Evolutionary conservation across 2,888 invertebrate genomes (phyloP).

Genomic region (Lithophane semibrunnea): DNA sequence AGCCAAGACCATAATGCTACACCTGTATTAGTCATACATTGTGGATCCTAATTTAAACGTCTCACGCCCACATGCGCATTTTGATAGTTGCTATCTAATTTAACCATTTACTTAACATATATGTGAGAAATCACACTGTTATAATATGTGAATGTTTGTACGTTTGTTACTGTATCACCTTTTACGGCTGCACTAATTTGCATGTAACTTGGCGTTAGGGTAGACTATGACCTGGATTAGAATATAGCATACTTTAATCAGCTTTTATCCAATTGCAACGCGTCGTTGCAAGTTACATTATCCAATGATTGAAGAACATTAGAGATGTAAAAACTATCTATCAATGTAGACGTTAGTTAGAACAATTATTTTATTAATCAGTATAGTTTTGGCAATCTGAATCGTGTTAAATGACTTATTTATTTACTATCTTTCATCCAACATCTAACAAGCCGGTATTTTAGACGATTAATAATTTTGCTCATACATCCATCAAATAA

Average conservation of each 20-base stretch:
- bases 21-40: slow-evolving; percentile 63
- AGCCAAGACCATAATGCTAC: slow-evolving; percentile 57
- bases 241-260: neutral
- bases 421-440: slow-evolving; percentile 12
- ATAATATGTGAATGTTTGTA: neutral
- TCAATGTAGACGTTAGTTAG: neutral
- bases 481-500: slow-evolving; percentile 36
- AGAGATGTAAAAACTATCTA: neutral
- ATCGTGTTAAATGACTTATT: neutral
- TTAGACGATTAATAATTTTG: slow-evolving; percentile 15
- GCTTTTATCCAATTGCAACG: neutral
- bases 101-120: slow-evolving; percentile 34
- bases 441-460: slow-evolving; percentile 8
- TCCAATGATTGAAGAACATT: neutral
- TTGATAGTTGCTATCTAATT: slow-evolving; percentile 51
- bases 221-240: neutral
- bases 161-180: neutral
- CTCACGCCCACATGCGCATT: slow-evolving; percentile 36
- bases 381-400: neutral
- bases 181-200: neutral
- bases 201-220: neutral
- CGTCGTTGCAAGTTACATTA: neutral
- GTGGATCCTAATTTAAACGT: slow-evolving; percentile 58
- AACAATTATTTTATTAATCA: neutral
- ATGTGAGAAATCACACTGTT: slow-evolving; percentile 7